phyloP scores from a whole-genome alignment of 2,797 vertebrate genomes.

The Anabacerthia variegaticeps region DNA sequence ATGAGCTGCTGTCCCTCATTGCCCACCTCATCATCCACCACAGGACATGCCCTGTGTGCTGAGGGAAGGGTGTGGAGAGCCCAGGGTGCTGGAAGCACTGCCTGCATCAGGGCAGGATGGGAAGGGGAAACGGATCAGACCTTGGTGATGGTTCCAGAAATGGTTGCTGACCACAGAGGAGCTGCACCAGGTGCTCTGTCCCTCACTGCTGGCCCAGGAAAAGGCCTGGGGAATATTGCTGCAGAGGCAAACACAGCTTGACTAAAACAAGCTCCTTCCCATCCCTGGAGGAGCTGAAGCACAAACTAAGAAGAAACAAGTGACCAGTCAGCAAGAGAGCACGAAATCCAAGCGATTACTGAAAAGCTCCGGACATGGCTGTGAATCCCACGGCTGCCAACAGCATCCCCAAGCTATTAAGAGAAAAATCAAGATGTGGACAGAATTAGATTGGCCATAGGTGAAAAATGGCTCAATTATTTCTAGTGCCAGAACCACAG shows the following conservation, averaged over 20 bases:
- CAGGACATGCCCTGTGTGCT: fast-evolving
- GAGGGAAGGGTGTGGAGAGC: not conserved
- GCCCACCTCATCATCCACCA: not conserved
- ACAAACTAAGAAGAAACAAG: not conserved
- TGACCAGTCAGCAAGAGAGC: not conserved
- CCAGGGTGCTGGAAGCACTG: not conserved
- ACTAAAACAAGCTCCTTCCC: not conserved
- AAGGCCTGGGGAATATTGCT: fast-evolving
- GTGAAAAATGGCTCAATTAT: slow-evolving; percentile 66
- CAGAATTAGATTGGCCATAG: slow-evolving; percentile 28
- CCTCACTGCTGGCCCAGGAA: not conserved
- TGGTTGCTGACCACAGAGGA: not conserved
- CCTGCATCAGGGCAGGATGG: not conserved
- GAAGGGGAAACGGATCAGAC: no score
- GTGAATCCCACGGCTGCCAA: not conserved
- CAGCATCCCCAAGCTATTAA: slow-evolving; percentile 7
- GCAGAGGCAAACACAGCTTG: fast-evolving
- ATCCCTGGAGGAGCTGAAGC: not conserved
- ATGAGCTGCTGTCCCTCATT: not conserved
- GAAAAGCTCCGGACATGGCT: slow-evolving; percentile 1
- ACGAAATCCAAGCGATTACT: not conserved
- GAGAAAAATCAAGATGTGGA: slow-evolving; percentile 50
- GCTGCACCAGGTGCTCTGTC: fast-evolving
- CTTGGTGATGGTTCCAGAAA: fast-evolving
- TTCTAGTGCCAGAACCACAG: slow-evolving; percentile 35